Evolutionary conservation across 1,140 invertebrate species (phyloP), one percentile per base, ranked within the genome.

Genomic region (Gonatopus flavifemur): DNA sequence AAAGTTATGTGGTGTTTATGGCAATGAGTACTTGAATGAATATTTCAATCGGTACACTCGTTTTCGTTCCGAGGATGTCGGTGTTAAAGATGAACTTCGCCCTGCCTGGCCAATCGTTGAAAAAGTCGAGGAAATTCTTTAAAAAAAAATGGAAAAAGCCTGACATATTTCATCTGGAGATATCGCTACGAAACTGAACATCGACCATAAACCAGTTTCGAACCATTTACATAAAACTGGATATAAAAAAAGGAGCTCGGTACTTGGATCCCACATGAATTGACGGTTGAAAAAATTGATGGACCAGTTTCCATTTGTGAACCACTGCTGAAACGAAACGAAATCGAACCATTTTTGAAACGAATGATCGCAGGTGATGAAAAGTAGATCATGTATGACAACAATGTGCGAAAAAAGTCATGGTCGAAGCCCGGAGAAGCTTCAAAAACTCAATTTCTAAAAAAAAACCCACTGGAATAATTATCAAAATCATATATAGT

Each of bases 281-380:
- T 49, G 22, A 40, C 25, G 8, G 16, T 19, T 40, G 40, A 41
- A 49, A 49, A 40, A 12, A 19, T 49, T 1, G 32, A 22, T 25
- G 40, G 36, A 10, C 50, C 35, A 15, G 21, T 22, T 40, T 49
- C 31, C 24, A 9, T 24, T 16, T 18, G 4, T 12, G 13, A 8
- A n/a, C 21, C 37, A 6, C 31, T 48, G 10, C 15, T 38, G 6
- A 48, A 46, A 48, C 55, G 57, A 30, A 50, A 68, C 36, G 59
- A 72, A 64, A 41, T 48, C 46, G 40, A 42, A 15, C 49, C 30
- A 52, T 45, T 52, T 52, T 37, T 68, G 28, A 47, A 49, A 19
- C 35, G 43, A 42, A 32, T 64, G 21, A 43, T 68, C 8, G 64
- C 55, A 58, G 51, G 57, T 24, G 54, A 58, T 43, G 37, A 40